Evolutionary conservation across 2,113 vertebrate species (phyloP), one percentile per base, ranked within the genome.

Genomic region (Alexandromys fortis): DNA sequence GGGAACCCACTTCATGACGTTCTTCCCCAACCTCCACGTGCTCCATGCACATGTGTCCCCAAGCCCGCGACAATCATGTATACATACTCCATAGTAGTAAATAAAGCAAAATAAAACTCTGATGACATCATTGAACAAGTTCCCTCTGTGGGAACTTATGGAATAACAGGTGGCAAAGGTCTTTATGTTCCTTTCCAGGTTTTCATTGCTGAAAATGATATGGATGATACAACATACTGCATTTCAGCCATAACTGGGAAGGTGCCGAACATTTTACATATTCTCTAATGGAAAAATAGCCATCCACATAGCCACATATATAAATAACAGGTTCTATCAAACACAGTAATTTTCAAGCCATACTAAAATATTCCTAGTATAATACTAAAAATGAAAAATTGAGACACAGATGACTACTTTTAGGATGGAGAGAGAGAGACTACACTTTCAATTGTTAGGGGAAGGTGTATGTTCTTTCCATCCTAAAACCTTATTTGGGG

Each of bases 321-420:
- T 17, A 61, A 61, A 83, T 63, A 63, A 42, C 17, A 42, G 24
- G 24, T 67, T 17, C 82, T 8, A 45, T 63, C 9, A 61, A 86
- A 95, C 87, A 81, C 38, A 22, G 28, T 90, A 3, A 88, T 85
- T 85, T 68, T 49, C 35, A 90, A 35, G 21, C 19, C 47, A 47
- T 24, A 30, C 21, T 76, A 81, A 93, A 94, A 82, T 86, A 89
- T 78, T 92, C 58, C 68, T 87, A 45, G 0, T 49, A 58, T 28
- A 83, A 92, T 22, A 24, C n/a, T 86, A 85, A 55, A 33, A 94
- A 76, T 79, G n/a, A 89, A 90, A 86, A 85, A 16, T 87, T 26
- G 52, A 94, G 30, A 47, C 73, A 35, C 16, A 63, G 38, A 81
- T 83, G 42, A 16, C n/a, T 77, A 30, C 68, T 78, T 63, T 90